These are phyloP conservation scores for Ammospiza nelsoni DNA, from an alignment of 2,113 vertebrate genomes.

Conservation along the genomic window DNA sequence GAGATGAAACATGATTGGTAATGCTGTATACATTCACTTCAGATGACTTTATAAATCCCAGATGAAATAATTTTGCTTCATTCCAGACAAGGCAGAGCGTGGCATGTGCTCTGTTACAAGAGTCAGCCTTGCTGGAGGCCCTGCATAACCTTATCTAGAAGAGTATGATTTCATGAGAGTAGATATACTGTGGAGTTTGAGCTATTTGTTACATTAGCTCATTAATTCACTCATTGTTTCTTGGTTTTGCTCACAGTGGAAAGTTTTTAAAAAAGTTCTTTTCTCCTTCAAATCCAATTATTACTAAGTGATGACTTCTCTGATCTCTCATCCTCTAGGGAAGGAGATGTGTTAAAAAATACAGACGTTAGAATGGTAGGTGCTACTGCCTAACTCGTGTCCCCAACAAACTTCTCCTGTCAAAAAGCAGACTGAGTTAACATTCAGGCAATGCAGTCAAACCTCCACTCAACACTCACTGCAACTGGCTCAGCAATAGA, in stretches of 20 bases:
- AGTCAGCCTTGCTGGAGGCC: background rate
- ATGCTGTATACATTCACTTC: slow-evolving; percentile 48
- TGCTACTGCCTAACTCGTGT: no score
- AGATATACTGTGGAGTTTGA: background rate
- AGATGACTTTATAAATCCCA: slow-evolving; percentile 63
- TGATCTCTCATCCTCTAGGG: background rate
- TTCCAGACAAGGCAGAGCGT: background rate
- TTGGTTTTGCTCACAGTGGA: background rate
- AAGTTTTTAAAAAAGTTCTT: background rate
- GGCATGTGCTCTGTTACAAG: background rate
- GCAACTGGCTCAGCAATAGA: no score
- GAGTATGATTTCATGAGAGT: background rate
- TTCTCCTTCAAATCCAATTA: background rate
- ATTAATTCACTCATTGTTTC: background rate
- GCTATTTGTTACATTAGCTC: background rate
- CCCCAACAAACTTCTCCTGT: no score
- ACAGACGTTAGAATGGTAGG: no score
- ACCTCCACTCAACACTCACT: no score
- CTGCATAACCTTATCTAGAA: background rate
- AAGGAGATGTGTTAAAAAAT: background rate
- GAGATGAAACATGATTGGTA: slow-evolving; percentile 42
- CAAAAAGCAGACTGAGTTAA: no score
- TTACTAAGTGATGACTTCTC: background rate
- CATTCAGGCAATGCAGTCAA: no score
- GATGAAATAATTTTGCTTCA: slow-evolving; percentile 19